Evolutionary conservation across 2,113 vertebrate genomes (phyloP), one percentile per base, ranked within the genome.

Genomic region (Lophius piscatorius): DNA sequence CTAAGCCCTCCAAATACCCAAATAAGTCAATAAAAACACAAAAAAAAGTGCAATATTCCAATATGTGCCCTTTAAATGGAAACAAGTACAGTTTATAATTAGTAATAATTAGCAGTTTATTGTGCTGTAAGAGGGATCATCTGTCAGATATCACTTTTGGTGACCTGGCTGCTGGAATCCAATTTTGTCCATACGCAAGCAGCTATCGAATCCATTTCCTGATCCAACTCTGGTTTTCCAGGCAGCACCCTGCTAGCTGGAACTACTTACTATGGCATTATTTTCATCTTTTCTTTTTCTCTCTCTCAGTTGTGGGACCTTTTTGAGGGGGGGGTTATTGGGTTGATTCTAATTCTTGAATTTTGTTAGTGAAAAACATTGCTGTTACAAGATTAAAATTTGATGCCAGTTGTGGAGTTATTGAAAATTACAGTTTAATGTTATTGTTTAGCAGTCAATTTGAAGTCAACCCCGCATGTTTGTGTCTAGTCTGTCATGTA

Each of bases 181-280:
- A 28, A 68, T 64, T 78, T 79, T 81, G 70, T 72, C 65, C 62
- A 81, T 52, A 22, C 70, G 70, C 69, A 74, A 71, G 82, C 78
- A 83, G 74, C 69, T 66, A 28, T 49, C 44, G 24, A 35, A 47
- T 83, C 88, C 76, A 28, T 51, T 77, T 66, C 70, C 34, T 1
- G 38, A 41, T 88, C 83, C 76, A 6, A 76, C 41, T 70, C 87
- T 12, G 81, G 79, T 87, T 88, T 92, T 90, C 57, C 33, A 49
- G 55, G 48, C 70, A 60, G 74, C 79, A 20, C 47, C 26, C 22
- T 52, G 18, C 28, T 68, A 39, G 79, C 87, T 89, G 89, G 91
- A 67, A 88, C 91, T 92, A 90, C 90, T 92, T 92, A 76, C 84
- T 84, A 85, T 73, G 87, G 83, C 90, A 90, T 90, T 90, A 89